Evolutionary conservation across 92 coral and sea anemone genomes (phyloP).

Genomic region (Desmophyllum pertusum): DNA sequence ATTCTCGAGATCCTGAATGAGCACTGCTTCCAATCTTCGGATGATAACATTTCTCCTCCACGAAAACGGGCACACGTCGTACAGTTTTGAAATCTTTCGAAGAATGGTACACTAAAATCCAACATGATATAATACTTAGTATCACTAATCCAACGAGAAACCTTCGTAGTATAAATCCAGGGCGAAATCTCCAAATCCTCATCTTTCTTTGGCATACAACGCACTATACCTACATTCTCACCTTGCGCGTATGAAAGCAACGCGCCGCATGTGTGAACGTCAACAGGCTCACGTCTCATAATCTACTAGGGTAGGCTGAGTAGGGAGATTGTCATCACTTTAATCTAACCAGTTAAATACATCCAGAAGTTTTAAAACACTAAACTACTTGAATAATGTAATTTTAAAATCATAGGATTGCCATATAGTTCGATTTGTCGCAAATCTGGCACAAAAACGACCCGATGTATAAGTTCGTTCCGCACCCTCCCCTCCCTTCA

Average conservation of each 20-base stretch:
- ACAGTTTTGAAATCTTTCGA: constrained; percentile 26
- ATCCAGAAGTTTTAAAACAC: neutral
- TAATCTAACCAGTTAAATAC: neutral
- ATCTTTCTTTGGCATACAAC: no score
- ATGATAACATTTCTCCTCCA: constrained; percentile 69
- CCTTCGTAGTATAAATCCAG: constrained; percentile 73
- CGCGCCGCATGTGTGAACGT: constrained; percentile 26
- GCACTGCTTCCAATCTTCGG: constrained; percentile 30
- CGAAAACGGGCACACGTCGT: constrained; percentile 56
- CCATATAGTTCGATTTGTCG: neutral
- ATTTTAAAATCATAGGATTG: neutral
- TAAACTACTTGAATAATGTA: neutral
- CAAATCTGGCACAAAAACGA: neutral
- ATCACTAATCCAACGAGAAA: constrained; percentile 56
- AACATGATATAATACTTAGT: constrained; percentile 61
- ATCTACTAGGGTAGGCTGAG: constrained; percentile 1
- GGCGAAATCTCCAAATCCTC: constrained; percentile 90
- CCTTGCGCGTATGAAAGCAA: neutral
- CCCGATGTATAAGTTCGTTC: no score
- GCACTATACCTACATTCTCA: constrained; percentile 20
- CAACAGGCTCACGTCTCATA: neutral
- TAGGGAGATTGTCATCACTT: neutral
- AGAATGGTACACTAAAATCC: constrained; percentile 75
- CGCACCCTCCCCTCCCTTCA: constrained; percentile 14
- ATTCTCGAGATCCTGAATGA: constrained; percentile 9